These are phyloP conservation scores for Phoxinus dragarum DNA, from an alignment of 2,797 vertebrate species.

Conservation along the genomic window DNA sequence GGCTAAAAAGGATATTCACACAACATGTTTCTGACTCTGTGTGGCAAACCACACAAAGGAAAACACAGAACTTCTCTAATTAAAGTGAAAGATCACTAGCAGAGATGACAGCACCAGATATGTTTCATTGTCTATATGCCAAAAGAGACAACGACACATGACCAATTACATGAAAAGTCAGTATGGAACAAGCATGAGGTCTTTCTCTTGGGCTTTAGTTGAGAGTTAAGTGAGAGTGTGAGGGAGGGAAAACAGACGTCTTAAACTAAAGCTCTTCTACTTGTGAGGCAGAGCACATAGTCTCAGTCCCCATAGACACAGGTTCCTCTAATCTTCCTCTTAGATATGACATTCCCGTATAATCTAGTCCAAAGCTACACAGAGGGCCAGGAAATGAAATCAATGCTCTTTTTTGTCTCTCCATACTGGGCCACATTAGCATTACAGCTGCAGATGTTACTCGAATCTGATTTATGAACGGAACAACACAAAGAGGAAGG, in stretches of 20 bases:
- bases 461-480: constrained; percentile 75
- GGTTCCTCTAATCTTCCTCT: constrained; percentile 76
- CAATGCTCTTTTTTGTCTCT: constrained; percentile 68
- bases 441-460: constrained; percentile 74
- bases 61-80: constrained; percentile 17
- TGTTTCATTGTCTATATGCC: not conserved
- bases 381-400: constrained; percentile 78
- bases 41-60: not conserved
- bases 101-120: constrained; percentile 60
- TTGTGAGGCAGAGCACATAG: constrained; percentile 72
- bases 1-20: not conserved
- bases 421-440: constrained; percentile 73
- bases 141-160: constrained; percentile 15
- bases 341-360: constrained; percentile 72
- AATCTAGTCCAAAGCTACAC: constrained; percentile 70
- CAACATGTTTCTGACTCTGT: not conserved
- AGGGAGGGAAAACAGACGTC: not conserved
- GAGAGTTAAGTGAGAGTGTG: constrained; percentile 19
- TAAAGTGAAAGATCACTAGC: constrained; percentile 61
- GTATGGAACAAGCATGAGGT: constrained; percentile 68
- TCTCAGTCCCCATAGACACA: constrained; percentile 64
- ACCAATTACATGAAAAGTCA: constrained; percentile 40
- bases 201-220: constrained; percentile 60
- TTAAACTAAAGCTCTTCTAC: constrained; percentile 64
- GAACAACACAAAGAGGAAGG: constrained; percentile 56